These are phyloP conservation scores for Castor canadensis DNA, from an alignment of 2,113 vertebrate genomes.

Conservation along the genomic window DNA sequence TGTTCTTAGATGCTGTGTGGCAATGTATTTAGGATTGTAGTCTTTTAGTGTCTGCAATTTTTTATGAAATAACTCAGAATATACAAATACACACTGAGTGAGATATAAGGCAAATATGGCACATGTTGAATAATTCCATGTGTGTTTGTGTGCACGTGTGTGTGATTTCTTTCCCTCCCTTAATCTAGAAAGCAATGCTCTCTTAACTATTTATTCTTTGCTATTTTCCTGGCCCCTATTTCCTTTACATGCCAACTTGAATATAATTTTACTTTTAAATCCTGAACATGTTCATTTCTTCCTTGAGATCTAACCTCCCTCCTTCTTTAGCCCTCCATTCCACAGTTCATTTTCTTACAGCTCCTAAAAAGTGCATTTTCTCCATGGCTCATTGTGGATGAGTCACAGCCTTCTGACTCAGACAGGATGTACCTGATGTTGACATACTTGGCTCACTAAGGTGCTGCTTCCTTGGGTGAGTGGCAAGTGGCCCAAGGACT, in stretches of 20 bases:
- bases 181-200: background rate
- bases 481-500: background rate
- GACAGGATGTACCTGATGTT: background rate
- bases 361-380: background rate
- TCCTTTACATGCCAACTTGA: background rate
- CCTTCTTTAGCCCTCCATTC: background rate
- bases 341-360: background rate
- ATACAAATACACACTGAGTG: background rate
- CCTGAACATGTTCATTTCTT: background rate
- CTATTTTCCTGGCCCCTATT: background rate
- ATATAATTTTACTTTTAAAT: conserved; percentile 16
- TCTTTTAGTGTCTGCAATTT: background rate
- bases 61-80: background rate
- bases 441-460: background rate
- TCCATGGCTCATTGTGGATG: background rate
- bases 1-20: background rate
- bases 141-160: background rate
- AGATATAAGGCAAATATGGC: background rate
- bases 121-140: background rate
- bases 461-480: background rate
- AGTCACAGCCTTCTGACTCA: background rate
- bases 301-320: background rate
- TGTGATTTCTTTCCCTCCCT: background rate
- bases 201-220: background rate
- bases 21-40: background rate